A percentile compares a stretch with the other conserved stretches of the same genome.
phyloP scores from a whole-genome alignment of 1,140 invertebrate genomes.

The Diprion similis region DNA sequence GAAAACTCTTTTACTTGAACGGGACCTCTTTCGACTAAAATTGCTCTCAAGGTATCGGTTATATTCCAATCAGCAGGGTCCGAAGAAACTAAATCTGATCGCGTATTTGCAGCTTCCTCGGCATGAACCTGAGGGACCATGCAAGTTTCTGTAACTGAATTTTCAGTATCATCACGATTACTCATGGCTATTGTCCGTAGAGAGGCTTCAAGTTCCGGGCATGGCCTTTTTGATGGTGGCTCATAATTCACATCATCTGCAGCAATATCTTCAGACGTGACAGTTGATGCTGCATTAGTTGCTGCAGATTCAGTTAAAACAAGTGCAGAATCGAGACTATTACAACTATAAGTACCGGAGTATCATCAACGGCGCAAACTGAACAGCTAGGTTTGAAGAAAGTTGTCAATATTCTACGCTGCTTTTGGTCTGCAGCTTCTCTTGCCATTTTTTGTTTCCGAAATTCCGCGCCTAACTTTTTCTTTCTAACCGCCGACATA shows the following conservation, averaged over 20 bases:
- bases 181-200: background rate
- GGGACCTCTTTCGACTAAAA: slow-evolving; percentile 1
- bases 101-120: background rate
- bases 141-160: background rate
- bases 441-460: slow-evolving; percentile 2
- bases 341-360: background rate
- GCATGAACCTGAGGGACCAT: background rate
- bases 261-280: slow-evolving; percentile 2
- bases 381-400: background rate
- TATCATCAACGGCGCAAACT: background rate
- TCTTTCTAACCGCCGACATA: background rate
- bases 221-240: background rate
- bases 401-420: background rate
- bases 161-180: slow-evolving; percentile 1
- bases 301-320: background rate
- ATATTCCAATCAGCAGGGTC: background rate
- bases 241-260: slow-evolving; percentile 3
- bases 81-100: slow-evolving; percentile 1
- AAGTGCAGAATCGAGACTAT: slow-evolving; percentile 1
- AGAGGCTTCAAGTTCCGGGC: background rate
- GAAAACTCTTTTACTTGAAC: slow-evolving; percentile 3
- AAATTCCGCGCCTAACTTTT: background rate
- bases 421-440: slow-evolving; percentile 2
- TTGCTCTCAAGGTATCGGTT: slow-evolving; percentile 2
- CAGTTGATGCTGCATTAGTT: background rate